Conservation (phyloP, 1,140 invertebrate genomes). For the Pachyrhynchus sulphureomaculatus region DNA sequence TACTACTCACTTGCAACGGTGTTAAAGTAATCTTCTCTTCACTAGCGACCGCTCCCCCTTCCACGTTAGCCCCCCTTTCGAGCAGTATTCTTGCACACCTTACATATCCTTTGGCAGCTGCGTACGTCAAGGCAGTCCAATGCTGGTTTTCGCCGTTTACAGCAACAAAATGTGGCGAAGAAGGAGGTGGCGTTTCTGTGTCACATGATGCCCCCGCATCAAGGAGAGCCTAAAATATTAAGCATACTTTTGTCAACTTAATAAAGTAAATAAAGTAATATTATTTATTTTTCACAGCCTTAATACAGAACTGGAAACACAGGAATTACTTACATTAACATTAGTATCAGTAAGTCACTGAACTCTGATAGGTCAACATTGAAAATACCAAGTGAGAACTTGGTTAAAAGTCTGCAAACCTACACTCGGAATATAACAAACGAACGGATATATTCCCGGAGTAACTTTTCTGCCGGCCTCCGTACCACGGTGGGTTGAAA, state of each 20-base stretch:
- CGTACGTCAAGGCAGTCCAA: slow-evolving; percentile 76
- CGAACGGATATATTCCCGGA: no score
- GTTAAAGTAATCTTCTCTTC: slow-evolving; percentile 86
- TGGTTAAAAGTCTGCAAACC: no score
- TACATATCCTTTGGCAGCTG: slow-evolving; percentile 55
- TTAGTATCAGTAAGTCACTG: no score
- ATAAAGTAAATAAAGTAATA: not conserved
- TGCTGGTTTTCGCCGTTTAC: slow-evolving; percentile 72
- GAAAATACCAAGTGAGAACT: no score
- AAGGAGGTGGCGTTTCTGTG: slow-evolving; percentile 46
- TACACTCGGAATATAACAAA: no score
- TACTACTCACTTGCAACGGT: slow-evolving; percentile 72
- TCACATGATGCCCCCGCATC: slow-evolving; percentile 63
- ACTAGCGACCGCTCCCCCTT: slow-evolving; percentile 76
- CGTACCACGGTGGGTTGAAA: no score
- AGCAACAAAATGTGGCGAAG: slow-evolving; percentile 53
- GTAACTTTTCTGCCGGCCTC: no score
- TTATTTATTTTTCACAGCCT: not conserved
- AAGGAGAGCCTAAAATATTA: slow-evolving; percentile 60
- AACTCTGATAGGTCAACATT: no score
- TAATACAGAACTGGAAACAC: not conserved
- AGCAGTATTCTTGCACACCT: slow-evolving; percentile 66
- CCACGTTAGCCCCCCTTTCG: slow-evolving; percentile 78
- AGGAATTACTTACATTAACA: no score
- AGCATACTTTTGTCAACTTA: not conserved